These are phyloP conservation scores for Sminthurides aquaticus DNA, from an alignment of 2,888 invertebrate species.

Conservation along the genomic window DNA sequence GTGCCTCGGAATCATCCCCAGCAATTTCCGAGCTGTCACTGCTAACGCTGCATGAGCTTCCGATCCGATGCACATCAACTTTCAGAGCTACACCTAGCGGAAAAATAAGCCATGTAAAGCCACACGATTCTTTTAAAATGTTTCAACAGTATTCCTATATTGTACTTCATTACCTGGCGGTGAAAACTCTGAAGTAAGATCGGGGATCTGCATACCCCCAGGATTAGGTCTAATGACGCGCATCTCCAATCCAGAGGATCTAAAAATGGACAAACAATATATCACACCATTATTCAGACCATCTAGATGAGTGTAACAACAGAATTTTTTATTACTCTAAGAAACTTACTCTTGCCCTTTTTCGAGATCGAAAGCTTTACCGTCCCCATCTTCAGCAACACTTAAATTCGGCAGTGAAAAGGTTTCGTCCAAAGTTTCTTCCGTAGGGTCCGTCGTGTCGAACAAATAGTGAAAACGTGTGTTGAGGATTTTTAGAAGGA, in stretches of 20 bases:
- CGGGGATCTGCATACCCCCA: not conserved
- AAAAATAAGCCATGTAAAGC: no score
- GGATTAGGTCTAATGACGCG: slow-evolving; percentile 55
- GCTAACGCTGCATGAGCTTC: slow-evolving; percentile 70
- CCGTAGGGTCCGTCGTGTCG: slow-evolving; percentile 82
- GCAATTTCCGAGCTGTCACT: slow-evolving; percentile 42
- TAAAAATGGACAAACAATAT: not conserved
- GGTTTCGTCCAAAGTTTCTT: slow-evolving; percentile 47
- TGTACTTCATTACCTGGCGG: slow-evolving; percentile 9
- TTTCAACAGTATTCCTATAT: not conserved
- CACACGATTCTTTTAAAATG: slow-evolving; percentile 4
- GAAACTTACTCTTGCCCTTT: slow-evolving; percentile 15
- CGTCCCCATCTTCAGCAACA: slow-evolving; percentile 5
- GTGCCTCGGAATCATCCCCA: not conserved
- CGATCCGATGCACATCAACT: slow-evolving; percentile 86
- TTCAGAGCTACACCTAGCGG: slow-evolving; percentile 64
- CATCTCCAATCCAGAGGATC: slow-evolving; percentile 53
- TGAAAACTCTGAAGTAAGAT: slow-evolving; percentile 6
- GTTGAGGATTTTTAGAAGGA: slow-evolving; percentile 76
- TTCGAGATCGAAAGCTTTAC: slow-evolving; percentile 8
- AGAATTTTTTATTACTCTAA: not conserved
- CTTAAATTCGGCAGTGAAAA: not conserved
- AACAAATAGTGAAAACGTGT: slow-evolving; percentile 86
- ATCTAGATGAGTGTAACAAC: not conserved
- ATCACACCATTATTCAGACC: not conserved